These are phyloP conservation scores for Pseudococcus viburni DNA, from an alignment of 2,888 invertebrate genomes.

Conservation along the genomic window DNA sequence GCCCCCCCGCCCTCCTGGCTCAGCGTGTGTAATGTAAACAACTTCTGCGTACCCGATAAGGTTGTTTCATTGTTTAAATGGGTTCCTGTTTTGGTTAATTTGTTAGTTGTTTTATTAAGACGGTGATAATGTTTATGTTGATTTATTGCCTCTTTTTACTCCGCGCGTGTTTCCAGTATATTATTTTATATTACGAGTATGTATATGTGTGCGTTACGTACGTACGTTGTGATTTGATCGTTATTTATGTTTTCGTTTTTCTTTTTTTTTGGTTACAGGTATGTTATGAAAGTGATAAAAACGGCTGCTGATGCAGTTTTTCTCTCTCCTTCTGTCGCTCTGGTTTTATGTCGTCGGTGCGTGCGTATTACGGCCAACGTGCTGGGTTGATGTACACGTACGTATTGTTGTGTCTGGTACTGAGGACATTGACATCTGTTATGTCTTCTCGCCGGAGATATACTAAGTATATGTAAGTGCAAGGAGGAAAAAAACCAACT, in stretches of 20 bases:
- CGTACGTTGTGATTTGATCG: conserved; percentile 19
- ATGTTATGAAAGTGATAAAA: conserved; percentile 36
- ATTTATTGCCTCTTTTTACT: conserved; percentile 19
- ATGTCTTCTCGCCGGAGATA: not conserved
- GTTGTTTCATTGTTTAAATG: conserved; percentile 31
- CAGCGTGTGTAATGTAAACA: conserved; percentile 28
- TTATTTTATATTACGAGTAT: not conserved
- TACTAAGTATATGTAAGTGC: not conserved
- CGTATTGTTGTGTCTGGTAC: conserved; percentile 37
- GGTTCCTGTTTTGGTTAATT: conserved; percentile 55
- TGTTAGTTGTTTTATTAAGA: conserved; percentile 30
- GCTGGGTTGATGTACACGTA: not conserved
- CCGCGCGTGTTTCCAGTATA: conserved; percentile 5
- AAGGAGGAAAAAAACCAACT: not conserved
- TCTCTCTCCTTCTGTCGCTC: not conserved
- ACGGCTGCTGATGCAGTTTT: not conserved
- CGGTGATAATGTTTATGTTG: conserved; percentile 48
- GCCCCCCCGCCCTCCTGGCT: not conserved
- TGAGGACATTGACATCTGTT: conserved; percentile 25
- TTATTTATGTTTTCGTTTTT: conserved; percentile 6
- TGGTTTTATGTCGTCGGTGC: not conserved
- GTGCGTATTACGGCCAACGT: not conserved
- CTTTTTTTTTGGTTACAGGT: not conserved
- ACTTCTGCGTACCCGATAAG: conserved; percentile 19
- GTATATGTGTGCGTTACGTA: no score